Percentiles rank a stretch among this genome's conserved stretches.
Conservation (phyloP, 53 echinoderm and acorn worm species). For the Patiria pectinifera region DNA sequence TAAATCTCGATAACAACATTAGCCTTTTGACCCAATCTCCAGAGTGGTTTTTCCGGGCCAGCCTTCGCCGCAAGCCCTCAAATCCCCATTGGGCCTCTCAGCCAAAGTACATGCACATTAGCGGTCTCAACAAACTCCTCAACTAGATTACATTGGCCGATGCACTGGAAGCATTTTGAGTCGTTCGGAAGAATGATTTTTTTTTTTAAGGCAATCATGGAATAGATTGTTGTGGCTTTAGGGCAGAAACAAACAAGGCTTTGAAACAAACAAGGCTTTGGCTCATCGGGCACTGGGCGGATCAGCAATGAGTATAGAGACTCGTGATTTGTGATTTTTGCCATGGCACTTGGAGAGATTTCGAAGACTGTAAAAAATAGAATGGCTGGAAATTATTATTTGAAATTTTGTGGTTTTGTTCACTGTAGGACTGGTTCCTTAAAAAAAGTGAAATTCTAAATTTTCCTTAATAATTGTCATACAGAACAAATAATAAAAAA, state of each 20-base stretch:
- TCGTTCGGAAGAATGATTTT: background rate
- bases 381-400: too few species aligned
- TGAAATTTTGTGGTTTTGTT: too few species aligned
- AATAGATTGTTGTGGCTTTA: background rate
- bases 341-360: too few species aligned
- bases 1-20: background rate
- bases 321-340: too few species aligned
- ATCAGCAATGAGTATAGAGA: too few species aligned
- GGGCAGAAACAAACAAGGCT: background rate
- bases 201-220: background rate
- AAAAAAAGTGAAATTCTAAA: too few species aligned
- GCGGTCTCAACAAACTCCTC: background rate
- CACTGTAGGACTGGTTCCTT: too few species aligned
- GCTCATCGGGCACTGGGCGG: background rate
- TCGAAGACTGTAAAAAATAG: too few species aligned
- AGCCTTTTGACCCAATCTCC: slow-evolving; percentile 1
- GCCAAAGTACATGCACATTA: background rate
- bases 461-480: too few species aligned
- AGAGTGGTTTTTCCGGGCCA: background rate
- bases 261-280: background rate
- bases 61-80: background rate
- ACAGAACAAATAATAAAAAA: too few species aligned
- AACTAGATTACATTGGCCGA: background rate
- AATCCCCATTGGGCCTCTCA: background rate
- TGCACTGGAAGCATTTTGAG: background rate